Conservation (phyloP, 1,140 invertebrate genomes). For the Plectrocnemia conspersa region DNA sequence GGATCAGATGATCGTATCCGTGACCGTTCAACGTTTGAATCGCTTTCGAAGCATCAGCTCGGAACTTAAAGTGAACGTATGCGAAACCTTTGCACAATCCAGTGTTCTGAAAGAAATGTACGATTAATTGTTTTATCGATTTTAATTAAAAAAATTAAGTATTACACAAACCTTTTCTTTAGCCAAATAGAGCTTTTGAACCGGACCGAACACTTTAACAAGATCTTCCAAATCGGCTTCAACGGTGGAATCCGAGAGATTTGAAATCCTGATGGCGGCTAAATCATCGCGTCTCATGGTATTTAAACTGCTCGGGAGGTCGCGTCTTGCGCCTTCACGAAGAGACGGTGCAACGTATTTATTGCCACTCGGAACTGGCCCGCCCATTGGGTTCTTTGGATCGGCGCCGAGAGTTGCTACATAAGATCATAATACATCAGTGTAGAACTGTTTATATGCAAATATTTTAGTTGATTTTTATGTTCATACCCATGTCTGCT, state of each 20-base stretch:
- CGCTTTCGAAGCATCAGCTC: constrained; percentile 85
- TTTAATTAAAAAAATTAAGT: neutral
- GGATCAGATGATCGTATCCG: constrained; percentile 97
- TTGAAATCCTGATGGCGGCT: constrained; percentile 92
- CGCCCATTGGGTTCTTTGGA: constrained; percentile 7
- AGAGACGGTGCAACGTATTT: constrained; percentile 85
- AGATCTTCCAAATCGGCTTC: constrained; percentile 94
- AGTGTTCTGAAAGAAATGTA: constrained; percentile 52
- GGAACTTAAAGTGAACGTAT: constrained; percentile 91
- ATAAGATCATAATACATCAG: constrained; percentile 14
- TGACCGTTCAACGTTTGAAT: constrained; percentile 88
- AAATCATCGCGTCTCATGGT: constrained; percentile 66
- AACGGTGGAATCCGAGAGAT: constrained; percentile 92
- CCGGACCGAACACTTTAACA: constrained; percentile 85
- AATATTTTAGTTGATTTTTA: too few species aligned
- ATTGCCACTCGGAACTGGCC: constrained; percentile 39
- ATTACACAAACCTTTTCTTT: constrained; percentile 46
- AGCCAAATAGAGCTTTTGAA: constrained; percentile 53
- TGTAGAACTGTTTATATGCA: constrained; percentile 16
- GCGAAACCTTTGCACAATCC: constrained; percentile 91
- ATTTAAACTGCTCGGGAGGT: constrained; percentile 62
- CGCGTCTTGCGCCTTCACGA: constrained; percentile 75
- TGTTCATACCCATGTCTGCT: constrained; percentile 37
- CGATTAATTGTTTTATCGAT: neutral
- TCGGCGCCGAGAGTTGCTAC: constrained; percentile 2